A percentile compares a stretch with the other conserved stretches of the same genome.
Conservation (phyloP, 2,888 invertebrate genomes). For the Protodeltote pygarga region DNA sequence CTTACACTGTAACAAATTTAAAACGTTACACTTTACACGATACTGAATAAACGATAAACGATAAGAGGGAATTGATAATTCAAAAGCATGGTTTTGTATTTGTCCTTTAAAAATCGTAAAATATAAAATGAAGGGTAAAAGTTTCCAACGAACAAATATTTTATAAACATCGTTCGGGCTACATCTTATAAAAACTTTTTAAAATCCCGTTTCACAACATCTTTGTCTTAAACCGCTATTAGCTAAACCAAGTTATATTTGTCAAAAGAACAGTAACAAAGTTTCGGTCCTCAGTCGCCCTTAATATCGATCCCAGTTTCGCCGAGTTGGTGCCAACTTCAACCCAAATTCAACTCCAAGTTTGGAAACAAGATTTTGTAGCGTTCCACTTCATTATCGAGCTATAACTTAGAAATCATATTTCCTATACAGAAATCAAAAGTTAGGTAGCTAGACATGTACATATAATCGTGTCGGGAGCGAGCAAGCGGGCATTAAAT, state of each 20-base stretch:
- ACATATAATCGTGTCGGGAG: conserved; percentile 37
- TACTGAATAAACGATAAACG: too few species aligned
- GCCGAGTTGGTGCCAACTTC: conserved; percentile 18
- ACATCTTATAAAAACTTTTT: too few species aligned
- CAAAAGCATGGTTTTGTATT: too few species aligned
- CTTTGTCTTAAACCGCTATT: neutral
- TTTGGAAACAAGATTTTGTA: conserved; percentile 48
- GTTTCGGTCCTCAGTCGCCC: too few species aligned
- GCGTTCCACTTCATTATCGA: conserved; percentile 42
- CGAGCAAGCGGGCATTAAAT: conserved; percentile 50
- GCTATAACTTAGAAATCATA: conserved; percentile 41
- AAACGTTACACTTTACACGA: too few species aligned
- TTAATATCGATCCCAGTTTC: conserved; percentile 34
- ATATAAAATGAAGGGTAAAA: too few species aligned
- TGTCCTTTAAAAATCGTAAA: too few species aligned
- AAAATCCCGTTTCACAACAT: too few species aligned
- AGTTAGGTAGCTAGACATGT: conserved; percentile 33
- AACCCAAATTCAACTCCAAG: conserved; percentile 24
- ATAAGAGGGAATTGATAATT: too few species aligned
- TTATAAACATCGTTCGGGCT: too few species aligned
- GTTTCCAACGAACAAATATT: too few species aligned
- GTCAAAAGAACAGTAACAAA: conserved; percentile 32
- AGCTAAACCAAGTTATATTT: neutral
- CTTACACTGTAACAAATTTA: too few species aligned
- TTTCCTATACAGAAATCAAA: conserved; percentile 50